Conservation (phyloP, 1,140 invertebrate species). For the Pristionchus pacificus region DNA sequence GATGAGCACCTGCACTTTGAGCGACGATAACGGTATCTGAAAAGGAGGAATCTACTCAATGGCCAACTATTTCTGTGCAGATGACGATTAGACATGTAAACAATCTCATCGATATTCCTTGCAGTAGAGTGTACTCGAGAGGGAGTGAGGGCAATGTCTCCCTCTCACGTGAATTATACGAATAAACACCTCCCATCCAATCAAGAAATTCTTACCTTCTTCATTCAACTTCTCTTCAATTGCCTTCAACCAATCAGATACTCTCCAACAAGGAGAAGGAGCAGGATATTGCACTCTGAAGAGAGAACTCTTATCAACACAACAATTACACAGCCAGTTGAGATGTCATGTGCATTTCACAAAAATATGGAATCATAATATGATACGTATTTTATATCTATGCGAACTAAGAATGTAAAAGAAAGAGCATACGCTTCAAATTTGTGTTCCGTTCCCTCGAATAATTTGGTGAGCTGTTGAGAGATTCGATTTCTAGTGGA, state of each 20-base stretch:
- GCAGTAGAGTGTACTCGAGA: not conserved
- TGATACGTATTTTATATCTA: no score
- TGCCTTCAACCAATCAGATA: not conserved
- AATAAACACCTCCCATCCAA: not conserved
- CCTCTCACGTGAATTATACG: not conserved
- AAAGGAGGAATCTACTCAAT: no score
- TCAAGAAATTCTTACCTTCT: not conserved
- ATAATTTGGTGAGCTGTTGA: not conserved
- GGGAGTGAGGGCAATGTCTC: not conserved
- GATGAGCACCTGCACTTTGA: conserved; percentile 12
- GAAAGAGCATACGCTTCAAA: not conserved
- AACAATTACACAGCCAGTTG: no score
- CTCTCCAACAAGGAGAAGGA: not conserved
- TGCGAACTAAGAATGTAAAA: not conserved
- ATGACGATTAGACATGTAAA: no score
- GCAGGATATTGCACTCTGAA: not conserved
- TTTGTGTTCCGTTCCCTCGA: not conserved
- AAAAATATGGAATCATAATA: no score
- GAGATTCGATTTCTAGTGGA: not conserved
- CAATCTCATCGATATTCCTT: not conserved
- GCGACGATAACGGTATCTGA: conserved; percentile 5
- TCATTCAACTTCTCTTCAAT: not conserved
- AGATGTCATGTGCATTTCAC: no score
- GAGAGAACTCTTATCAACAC: not conserved
- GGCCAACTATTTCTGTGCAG: no score